Evolutionary conservation across 2,113 vertebrate species (phyloP).

Genomic region (Scomber japonicus): DNA sequence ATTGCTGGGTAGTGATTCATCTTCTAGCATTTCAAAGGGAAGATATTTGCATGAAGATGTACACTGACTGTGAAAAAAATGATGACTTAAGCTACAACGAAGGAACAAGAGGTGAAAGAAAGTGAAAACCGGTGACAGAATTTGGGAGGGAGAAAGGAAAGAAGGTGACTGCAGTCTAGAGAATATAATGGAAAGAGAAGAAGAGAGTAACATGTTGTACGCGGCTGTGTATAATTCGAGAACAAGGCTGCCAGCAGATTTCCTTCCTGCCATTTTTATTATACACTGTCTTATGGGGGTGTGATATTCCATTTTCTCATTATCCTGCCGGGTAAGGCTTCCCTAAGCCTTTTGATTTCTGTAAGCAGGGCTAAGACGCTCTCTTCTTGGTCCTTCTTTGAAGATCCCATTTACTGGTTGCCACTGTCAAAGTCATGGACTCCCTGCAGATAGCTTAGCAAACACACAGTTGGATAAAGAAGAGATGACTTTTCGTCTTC

Average conservation of each 20-base stretch:
- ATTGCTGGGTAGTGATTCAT: slow-evolving; percentile 43
- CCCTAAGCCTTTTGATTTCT: slow-evolving; percentile 66
- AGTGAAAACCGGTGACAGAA: slow-evolving; percentile 7
- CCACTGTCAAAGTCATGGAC: slow-evolving; percentile 48
- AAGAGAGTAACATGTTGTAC: not conserved
- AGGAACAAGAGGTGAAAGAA: not conserved
- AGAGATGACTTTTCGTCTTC: slow-evolving; percentile 46
- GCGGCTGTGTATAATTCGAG: not conserved
- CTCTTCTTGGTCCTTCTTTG: slow-evolving; percentile 67
- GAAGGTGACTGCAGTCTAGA: slow-evolving; percentile 10
- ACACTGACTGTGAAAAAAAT: not conserved
- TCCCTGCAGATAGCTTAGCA: slow-evolving; percentile 61
- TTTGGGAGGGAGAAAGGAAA: slow-evolving; percentile 6
- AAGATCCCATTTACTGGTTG: slow-evolving; percentile 66
- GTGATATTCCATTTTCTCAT: slow-evolving; percentile 66
- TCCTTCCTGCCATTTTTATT: slow-evolving; percentile 41
- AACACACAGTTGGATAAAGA: slow-evolving; percentile 43
- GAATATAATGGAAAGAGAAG: slow-evolving; percentile 1
- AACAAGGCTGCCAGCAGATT: slow-evolving; percentile 38
- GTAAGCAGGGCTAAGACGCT: slow-evolving; percentile 64
- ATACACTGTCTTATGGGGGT: slow-evolving; percentile 13
- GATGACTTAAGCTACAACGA: not conserved
- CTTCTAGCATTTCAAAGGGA: slow-evolving; percentile 1
- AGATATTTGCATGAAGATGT: slow-evolving; percentile 18
- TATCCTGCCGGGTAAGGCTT: slow-evolving; percentile 47